Evolutionary conservation across 2,888 invertebrate species (phyloP).

Genomic region (Diloba caeruleocephala): DNA sequence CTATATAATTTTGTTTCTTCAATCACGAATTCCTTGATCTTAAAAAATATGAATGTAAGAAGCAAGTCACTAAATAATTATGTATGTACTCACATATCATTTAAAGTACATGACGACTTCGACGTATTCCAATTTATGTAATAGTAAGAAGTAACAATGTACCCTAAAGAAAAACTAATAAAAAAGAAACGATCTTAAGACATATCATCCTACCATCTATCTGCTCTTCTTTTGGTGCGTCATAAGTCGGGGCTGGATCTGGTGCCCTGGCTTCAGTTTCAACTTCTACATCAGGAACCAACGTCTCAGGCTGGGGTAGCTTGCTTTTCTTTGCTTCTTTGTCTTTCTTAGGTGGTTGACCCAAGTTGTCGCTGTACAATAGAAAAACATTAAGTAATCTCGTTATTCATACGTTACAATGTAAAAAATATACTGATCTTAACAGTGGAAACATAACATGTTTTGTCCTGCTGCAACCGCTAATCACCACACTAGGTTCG

Average conservation of each 20-base stretch:
- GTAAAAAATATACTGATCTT: not conserved
- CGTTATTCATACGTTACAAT: too few species aligned
- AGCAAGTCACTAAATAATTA: too few species aligned
- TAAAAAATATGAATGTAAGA: too few species aligned
- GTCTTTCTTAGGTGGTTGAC: constrained; percentile 86
- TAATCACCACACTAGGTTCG: too few species aligned
- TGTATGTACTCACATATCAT: too few species aligned
- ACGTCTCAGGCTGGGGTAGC: constrained; percentile 65
- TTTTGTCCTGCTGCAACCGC: too few species aligned
- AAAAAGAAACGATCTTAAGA: constrained; percentile 1
- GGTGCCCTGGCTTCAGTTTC: constrained; percentile 54
- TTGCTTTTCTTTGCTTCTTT: constrained; percentile 91
- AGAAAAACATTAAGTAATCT: not conserved
- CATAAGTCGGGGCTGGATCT: constrained; percentile 50
- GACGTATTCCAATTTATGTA: too few species aligned
- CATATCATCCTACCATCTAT: constrained; percentile 63
- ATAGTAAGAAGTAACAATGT: too few species aligned
- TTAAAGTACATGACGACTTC: too few species aligned
- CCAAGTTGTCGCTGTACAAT: constrained; percentile 56
- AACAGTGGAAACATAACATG: too few species aligned
- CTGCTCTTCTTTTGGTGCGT: constrained; percentile 54
- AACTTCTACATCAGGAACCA: constrained; percentile 46
- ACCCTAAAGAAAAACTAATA: not conserved
- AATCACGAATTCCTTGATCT: too few species aligned
- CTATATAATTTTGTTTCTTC: too few species aligned